These are phyloP conservation scores for Squalus acanthias DNA, from an alignment of 2,797 vertebrate genomes.

Conservation along the genomic window DNA sequence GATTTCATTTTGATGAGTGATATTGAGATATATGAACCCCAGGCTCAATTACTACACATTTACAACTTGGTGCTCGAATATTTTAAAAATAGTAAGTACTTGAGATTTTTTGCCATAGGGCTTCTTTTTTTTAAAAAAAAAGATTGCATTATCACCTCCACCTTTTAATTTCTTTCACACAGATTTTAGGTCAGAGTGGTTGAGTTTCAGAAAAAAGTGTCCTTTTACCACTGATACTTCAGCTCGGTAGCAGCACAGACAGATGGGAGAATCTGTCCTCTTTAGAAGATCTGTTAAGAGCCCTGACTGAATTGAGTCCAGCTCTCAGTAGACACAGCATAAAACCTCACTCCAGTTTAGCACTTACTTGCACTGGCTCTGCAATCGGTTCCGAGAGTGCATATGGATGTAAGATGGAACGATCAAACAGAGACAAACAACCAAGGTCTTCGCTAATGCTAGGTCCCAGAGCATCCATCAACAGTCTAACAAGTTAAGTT, in stretches of 20 bases:
- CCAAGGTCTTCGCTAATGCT: not conserved
- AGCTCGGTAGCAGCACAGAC: not conserved
- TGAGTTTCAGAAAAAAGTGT: not conserved
- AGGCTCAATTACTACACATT: not conserved
- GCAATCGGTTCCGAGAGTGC: not conserved
- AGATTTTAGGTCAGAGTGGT: not conserved
- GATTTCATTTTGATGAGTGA: slow-evolving; percentile 10
- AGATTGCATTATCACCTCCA: not conserved
- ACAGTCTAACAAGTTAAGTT: not conserved
- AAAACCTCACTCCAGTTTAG: not conserved
- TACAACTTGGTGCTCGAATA: not conserved
- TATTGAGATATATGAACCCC: not conserved
- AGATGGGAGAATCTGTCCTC: too few relatives aligned
- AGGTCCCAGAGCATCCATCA: not conserved
- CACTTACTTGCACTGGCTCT: not conserved
- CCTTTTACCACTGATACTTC: not conserved
- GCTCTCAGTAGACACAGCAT: not conserved
- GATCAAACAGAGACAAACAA: not conserved
- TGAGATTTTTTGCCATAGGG: not conserved
- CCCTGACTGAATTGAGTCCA: not conserved
- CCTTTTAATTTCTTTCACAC: not conserved
- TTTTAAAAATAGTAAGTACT: not conserved
- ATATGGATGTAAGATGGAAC: not conserved
- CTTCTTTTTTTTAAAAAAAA: not conserved
- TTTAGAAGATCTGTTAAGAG: not conserved